These are phyloP conservation scores for Conchocele bisecta DNA, from an alignment of 2,888 invertebrate species.

Conservation along the genomic window DNA sequence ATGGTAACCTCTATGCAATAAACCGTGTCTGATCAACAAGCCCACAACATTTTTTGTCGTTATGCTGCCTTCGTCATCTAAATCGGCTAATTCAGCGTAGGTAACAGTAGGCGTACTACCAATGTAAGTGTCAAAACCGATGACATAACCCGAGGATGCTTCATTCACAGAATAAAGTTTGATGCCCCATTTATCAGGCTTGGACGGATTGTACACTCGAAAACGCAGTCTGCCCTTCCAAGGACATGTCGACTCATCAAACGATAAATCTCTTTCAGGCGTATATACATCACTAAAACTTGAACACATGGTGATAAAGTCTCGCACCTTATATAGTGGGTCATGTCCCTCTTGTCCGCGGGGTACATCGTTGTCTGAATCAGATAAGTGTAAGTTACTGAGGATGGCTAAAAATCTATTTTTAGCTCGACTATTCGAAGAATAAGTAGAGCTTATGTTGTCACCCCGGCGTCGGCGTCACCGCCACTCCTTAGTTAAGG, in stretches of 20 bases:
- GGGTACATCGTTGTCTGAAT: no score
- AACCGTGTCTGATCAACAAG: no score
- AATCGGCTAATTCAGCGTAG: not conserved
- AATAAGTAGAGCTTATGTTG: no score
- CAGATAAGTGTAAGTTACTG: no score
- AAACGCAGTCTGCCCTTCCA: conserved; percentile 5
- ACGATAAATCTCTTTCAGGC: not conserved
- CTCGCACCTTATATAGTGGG: not conserved
- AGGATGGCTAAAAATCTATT: no score
- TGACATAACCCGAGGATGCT: conserved; percentile 9
- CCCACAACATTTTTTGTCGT: no score
- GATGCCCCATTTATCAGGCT: not conserved
- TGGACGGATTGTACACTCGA: conserved; percentile 1
- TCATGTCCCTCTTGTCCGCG: not conserved
- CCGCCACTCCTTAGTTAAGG: no score
- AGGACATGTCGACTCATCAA: conserved; percentile 16
- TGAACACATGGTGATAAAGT: not conserved
- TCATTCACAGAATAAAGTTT: conserved; percentile 9
- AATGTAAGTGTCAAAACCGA: conserved; percentile 13
- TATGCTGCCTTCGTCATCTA: conserved; percentile 4
- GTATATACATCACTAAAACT: not conserved
- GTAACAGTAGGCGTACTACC: not conserved
- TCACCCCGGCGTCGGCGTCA: no score
- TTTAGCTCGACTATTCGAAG: no score
- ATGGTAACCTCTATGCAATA: no score